Conservation (phyloP, 1,140 invertebrate species). For the Lepidurus packardi region DNA sequence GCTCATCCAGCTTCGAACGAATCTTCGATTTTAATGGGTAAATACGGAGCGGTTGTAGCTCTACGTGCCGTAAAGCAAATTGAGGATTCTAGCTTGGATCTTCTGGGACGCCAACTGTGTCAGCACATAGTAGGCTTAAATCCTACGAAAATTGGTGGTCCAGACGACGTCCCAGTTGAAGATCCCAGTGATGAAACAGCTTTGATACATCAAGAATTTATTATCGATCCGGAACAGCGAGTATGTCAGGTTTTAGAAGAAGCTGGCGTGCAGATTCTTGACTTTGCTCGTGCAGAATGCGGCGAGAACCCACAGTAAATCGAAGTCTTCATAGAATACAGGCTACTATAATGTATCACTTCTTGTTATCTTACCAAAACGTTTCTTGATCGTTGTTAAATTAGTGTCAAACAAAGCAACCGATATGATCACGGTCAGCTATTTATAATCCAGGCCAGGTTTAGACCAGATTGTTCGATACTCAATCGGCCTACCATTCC, state of each 20-base stretch:
- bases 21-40: slow-evolving; percentile 53
- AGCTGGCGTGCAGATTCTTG: slow-evolving; percentile 62
- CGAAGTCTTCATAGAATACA: slow-evolving; percentile 20
- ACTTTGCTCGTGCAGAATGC: slow-evolving; percentile 79
- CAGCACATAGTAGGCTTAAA: slow-evolving; percentile 84
- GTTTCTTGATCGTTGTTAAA: not conserved
- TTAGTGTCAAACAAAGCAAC: not conserved
- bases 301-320: slow-evolving; percentile 52
- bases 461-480: not conserved
- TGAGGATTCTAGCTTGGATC: slow-evolving; percentile 44
- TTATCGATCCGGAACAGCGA: slow-evolving; percentile 66
- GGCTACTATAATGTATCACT: not conserved
- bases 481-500: not conserved
- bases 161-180: slow-evolving; percentile 55
- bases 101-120: slow-evolving; percentile 66
- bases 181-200: slow-evolving; percentile 63
- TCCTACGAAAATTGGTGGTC: slow-evolving; percentile 67
- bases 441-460: not conserved
- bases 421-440: not conserved
- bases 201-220: slow-evolving; percentile 78
- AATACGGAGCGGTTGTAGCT: slow-evolving; percentile 69
- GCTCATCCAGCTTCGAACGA: slow-evolving; percentile 41
- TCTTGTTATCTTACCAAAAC: not conserved
- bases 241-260: slow-evolving; percentile 67
- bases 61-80: slow-evolving; percentile 32